A percentile compares a stretch with the other conserved stretches of the same genome.
Conservation (phyloP, 2,888 invertebrate genomes). For the Cheilosia vulpina region DNA sequence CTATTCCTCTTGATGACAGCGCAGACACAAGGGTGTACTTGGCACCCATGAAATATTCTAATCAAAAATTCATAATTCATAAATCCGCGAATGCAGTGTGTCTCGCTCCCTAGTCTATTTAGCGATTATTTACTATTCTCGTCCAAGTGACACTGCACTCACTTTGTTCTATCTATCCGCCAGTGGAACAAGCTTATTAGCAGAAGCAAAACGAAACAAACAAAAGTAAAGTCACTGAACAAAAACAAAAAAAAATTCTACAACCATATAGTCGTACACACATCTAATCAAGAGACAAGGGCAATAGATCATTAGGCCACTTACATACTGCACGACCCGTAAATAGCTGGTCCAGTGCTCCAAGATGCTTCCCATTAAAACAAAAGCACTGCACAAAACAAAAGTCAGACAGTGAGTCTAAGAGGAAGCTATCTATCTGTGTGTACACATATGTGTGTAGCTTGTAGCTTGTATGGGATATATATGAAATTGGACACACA, state of each 20-base stretch:
- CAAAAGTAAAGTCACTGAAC: conserved; percentile 39
- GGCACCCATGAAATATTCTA: conserved; percentile 39
- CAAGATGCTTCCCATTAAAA: conserved; percentile 68
- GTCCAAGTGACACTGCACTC: conserved; percentile 44
- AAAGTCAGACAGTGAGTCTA: conserved; percentile 47
- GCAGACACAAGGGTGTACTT: conserved; percentile 29
- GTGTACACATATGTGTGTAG: background rate
- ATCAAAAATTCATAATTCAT: conserved; percentile 55
- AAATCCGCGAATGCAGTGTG: conserved; percentile 28
- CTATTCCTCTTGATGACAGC: conserved; percentile 5
- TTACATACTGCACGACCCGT: conserved; percentile 64
- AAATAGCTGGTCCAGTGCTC: conserved; percentile 64
- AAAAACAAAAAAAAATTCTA: conserved; percentile 42
- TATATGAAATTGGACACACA: conserved; percentile 30
- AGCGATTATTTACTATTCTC: conserved; percentile 31
- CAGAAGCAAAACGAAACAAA: conserved; percentile 23
- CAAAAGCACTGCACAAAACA: conserved; percentile 38
- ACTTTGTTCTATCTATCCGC: conserved; percentile 49
- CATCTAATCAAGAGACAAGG: conserved; percentile 72
- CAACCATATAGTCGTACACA: conserved; percentile 32
- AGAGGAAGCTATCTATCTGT: conserved; percentile 51
- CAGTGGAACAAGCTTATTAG: conserved; percentile 51
- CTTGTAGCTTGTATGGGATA: background rate
- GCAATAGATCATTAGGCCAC: conserved; percentile 75
- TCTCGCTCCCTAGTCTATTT: conserved; percentile 9